Conservation (phyloP, 2,888 invertebrate species). For the Dichetophora obliterata region DNA sequence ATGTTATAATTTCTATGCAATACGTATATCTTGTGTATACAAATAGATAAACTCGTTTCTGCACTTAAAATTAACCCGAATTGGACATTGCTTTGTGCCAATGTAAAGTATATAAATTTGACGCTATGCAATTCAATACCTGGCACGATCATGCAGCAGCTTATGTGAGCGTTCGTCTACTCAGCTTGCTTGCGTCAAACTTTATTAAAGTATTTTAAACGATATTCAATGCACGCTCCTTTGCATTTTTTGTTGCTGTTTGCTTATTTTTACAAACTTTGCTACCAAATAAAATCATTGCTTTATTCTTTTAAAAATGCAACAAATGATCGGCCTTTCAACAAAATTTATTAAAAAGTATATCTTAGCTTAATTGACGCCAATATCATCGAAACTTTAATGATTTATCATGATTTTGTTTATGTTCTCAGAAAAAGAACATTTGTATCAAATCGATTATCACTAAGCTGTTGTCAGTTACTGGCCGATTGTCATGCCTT, state of each 20-base stretch:
- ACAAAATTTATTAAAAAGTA: neutral
- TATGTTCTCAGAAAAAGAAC: no score
- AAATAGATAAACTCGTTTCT: neutral
- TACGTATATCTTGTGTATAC: neutral
- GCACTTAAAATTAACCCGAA: neutral
- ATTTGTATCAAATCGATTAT: no score
- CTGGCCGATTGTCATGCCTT: no score
- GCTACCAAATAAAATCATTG: neutral
- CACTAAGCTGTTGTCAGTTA: no score
- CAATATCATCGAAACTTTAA: neutral
- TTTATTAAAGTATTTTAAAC: neutral
- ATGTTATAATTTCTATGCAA: neutral
- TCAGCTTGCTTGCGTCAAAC: conserved; percentile 26
- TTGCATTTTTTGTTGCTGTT: neutral
- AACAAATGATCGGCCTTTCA: neutral
- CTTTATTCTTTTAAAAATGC: neutral
- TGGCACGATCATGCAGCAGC: neutral
- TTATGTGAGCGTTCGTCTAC: neutral
- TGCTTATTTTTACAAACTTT: no score
- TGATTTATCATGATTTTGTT: no score
- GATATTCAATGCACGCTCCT: neutral
- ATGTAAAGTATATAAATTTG: no score
- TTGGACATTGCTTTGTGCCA: neutral
- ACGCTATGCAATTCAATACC: neutral
- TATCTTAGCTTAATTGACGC: neutral